These are phyloP conservation scores for Stenichneumon culpator DNA, from an alignment of 2,888 invertebrate species.

Conservation along the genomic window DNA sequence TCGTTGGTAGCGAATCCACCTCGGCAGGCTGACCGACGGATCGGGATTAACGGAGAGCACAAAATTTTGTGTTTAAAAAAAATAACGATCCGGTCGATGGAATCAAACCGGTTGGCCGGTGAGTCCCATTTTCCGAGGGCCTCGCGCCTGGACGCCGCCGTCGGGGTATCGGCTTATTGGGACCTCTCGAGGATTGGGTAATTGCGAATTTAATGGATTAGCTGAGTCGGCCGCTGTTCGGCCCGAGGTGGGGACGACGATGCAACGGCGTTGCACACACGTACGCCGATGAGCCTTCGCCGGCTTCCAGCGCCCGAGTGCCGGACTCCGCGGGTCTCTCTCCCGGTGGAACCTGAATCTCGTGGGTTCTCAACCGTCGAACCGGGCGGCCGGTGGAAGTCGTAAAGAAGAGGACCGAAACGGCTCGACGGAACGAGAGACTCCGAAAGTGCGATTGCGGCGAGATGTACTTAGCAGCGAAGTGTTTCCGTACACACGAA, in stretches of 20 bases:
- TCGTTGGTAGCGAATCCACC: not conserved
- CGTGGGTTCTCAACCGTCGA: constrained; percentile 70
- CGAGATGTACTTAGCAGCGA: constrained; percentile 30
- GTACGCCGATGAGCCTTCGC: constrained; percentile 51
- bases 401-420: constrained; percentile 11
- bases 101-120: not conserved
- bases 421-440: not conserved
- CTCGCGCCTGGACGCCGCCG: too few relatives aligned
- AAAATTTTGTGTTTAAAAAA: not conserved
- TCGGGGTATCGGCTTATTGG: constrained; percentile 12
- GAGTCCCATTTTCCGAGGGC: not conserved
- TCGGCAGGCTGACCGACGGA: not conserved
- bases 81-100: not conserved
- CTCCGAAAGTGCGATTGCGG: constrained; percentile 33
- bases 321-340: constrained; percentile 52
- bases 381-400: constrained; percentile 9
- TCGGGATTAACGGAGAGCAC: not conserved
- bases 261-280: constrained; percentile 34
- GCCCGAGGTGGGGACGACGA: constrained; percentile 23
- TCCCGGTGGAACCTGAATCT: constrained; percentile 70
- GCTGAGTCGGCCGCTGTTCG: constrained; percentile 20
- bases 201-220: constrained; percentile 47
- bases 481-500: constrained; percentile 25
- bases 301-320: constrained; percentile 62
- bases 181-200: constrained; percentile 37